Base-by-base conservation (phyloP, 2,113 vertebrate genomes). In the Rhinogobius similis region DNA sequence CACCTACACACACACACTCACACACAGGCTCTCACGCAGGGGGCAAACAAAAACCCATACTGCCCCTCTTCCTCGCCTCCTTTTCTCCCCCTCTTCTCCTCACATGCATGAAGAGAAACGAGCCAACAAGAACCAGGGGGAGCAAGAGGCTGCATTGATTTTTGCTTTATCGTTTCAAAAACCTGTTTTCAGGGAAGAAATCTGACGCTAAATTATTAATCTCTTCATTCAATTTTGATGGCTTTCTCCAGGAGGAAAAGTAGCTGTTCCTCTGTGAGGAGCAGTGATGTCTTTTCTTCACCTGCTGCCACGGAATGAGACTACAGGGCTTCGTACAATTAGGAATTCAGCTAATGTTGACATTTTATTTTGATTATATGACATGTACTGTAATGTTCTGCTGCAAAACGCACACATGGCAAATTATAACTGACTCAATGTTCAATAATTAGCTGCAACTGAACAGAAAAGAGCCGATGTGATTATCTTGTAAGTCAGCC, bases 201-300 rank as follows among this genome's bases (percentile, higher is more conserved):
- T 90, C 83, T 80, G 75, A 83, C n/a, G 16, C 80, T 94, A 90
- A 93, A 93, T 93, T 91, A 93, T 94, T 94, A 88, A 94, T 92
- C 78, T 64, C 82, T 76, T 91, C 92, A 92, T 93, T 92, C 89
- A 92, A 92, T 89, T 92, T 92, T 92, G 87, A 93, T 92, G 89
- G 83, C 70, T 69, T 82, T 88, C 86, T 89, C 86, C 78, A 84
- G 78, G 70, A 86, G 77, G 82, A 91, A 90, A 91, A 88, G 81
- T 80, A 73, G 82, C 76, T 82, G 82, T 88, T 88, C 89, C 89
- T 89, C 79, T 77, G 80, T 63, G 65, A 67, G 67, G 72, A 77
- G 75, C 50, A 7, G 32, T 69, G 32, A 66, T 16, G 59, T 61
- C 44, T 3, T 63, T 77, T 38, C 75, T 69, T n/a, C 56, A 59